Evolutionary conservation across 2,113 vertebrate genomes (phyloP), one percentile per base, ranked within the genome.

Genomic region (Dinomys branickii): DNA sequence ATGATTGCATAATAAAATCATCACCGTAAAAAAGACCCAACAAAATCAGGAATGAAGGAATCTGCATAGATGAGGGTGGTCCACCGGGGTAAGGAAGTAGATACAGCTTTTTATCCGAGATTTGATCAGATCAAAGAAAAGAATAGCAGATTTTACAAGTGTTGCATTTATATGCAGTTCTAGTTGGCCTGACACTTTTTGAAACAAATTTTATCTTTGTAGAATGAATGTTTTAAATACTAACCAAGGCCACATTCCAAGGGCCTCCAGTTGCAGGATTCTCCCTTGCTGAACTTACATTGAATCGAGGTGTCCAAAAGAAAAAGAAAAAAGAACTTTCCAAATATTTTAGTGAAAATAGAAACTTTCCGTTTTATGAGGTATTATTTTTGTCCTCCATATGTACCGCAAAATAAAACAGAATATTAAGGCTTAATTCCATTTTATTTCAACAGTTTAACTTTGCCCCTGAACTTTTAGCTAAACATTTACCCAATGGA

Each of bases 341-440:
- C 95, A 98, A 98, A 98, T 97, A 88, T 97, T 97, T 96, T 97
- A 93, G 71, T 97, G 41, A 86, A 59, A 35, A 97, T 96, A 97
- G 97, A 98, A 77, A 73, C n/a, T 97, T 97, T 98, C 97, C 93
- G 85, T 97, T 95, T 87, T 97, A 97, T 83, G 87, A 95, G 94
- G 84, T 97, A 96, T 97, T 98, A 96, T 97, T 98, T 98, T 96
- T 93, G 95, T 83, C 96, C 90, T 69, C 94, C 96, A 97, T 98
- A 88, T 95, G 16, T 94, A 56, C 88, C 89, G 95, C 94, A 94
- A 97, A 98, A 97, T 98, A 97, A 97, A 98, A 97, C 95, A 97
- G 97, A 98, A 97, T 98, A 98, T 98, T 98, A 97, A 98, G 97
- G 91, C 98, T 98, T 98, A 98, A 98, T 98, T 98, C 97, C 77